Percentiles rank a stretch among this genome's conserved stretches.
Conservation (phyloP, 2,113 vertebrate species). For the Brachionichthys hirsutus region DNA sequence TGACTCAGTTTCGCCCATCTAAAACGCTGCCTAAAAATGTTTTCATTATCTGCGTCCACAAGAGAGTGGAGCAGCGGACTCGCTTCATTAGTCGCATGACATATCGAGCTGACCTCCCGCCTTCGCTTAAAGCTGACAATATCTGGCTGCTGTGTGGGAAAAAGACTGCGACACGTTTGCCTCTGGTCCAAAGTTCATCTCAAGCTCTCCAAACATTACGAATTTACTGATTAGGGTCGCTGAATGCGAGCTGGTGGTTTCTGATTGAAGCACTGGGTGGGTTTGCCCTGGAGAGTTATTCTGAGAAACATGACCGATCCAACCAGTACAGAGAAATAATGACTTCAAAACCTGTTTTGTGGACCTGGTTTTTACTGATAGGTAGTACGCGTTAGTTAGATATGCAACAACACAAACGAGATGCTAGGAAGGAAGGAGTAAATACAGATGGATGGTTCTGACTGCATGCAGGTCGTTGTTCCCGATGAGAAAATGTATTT, state of each 20-base stretch:
- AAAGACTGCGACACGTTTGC: not conserved
- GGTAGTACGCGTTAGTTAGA: too few relatives aligned
- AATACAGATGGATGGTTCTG: constrained; percentile 12
- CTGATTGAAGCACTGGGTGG: not conserved
- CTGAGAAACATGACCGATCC: constrained; percentile 37
- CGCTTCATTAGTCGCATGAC: constrained; percentile 7
- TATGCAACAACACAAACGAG: too few relatives aligned
- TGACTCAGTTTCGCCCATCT: not conserved
- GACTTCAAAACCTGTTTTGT: constrained; percentile 17
- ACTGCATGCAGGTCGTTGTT: constrained; percentile 28
- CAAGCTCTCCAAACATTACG: constrained; percentile 12
- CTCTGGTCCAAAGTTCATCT: constrained; percentile 4
- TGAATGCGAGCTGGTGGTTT: constrained; percentile 58
- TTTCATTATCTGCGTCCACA: constrained; percentile 12
- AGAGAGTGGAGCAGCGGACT: not conserved
- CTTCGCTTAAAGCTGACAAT: not conserved
- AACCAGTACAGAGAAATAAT: constrained; percentile 36
- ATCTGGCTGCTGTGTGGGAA: constrained; percentile 2
- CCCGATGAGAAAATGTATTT: constrained; percentile 44
- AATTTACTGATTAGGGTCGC: not conserved
- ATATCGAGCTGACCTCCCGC: not conserved
- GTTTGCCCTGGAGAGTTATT: constrained; percentile 36
- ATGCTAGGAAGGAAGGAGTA: not conserved
- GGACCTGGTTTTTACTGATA: constrained; percentile 22
- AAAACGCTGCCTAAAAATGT: not conserved